Percentiles rank a stretch among this genome's conserved stretches.
Conservation (phyloP, 2,797 vertebrate genomes). For the Ficedula albicollis region DNA sequence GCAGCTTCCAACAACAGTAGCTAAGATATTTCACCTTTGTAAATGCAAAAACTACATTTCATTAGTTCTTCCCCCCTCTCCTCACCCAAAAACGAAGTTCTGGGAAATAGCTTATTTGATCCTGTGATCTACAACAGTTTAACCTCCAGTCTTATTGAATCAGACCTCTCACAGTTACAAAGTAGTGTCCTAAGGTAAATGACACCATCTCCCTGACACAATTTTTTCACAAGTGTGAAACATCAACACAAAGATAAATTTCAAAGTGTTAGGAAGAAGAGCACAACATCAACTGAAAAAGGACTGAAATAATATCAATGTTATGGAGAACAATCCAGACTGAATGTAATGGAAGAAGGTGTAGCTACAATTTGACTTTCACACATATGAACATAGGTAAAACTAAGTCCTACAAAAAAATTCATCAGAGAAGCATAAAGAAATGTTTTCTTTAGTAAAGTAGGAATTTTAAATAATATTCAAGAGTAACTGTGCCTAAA, state of each 20-base stretch:
- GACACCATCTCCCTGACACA: background rate
- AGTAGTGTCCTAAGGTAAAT: background rate
- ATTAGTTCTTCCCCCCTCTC: rapidly evolving
- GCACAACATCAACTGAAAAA: background rate
- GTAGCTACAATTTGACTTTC: background rate
- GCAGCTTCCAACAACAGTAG: too few species aligned
- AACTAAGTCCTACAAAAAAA: background rate
- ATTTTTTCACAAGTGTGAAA: background rate
- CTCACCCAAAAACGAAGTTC: background rate
- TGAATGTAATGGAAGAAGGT: background rate
- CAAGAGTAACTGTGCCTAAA: background rate
- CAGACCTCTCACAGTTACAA: background rate
- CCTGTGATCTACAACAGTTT: background rate
- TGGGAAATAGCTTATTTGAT: background rate
- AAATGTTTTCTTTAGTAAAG: background rate
- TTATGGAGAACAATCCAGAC: background rate
- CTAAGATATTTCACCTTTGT: background rate
- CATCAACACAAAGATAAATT: background rate
- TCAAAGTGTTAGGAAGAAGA: background rate
- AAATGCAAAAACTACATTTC: background rate
- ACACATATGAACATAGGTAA: background rate
- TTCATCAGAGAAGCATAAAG: background rate
- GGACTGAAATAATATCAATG: background rate
- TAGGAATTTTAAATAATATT: background rate
- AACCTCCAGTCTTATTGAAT: background rate